Base-by-base conservation (phyloP, 2,113 vertebrate species). In the Setophaga petechia region DNA sequence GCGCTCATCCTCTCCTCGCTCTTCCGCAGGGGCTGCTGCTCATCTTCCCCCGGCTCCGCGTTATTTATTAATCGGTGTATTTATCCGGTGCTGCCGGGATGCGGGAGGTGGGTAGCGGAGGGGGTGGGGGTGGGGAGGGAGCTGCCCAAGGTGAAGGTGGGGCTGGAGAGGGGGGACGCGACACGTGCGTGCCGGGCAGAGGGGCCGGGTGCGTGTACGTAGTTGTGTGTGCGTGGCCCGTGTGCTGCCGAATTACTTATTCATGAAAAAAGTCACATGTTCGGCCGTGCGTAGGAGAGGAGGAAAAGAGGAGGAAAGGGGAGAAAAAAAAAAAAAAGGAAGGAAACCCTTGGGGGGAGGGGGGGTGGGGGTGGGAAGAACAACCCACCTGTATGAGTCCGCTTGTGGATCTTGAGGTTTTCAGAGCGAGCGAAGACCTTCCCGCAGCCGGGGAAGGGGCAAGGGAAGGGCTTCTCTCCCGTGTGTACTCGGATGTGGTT, bases 341-440 rank as follows among this genome's bases (percentile, higher is more conserved):
- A n/a, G n/a, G n/a, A n/a, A n/a, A n/a, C n/a, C n/a, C n/a, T n/a
- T n/a, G n/a, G n/a, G 41, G 16, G 52, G 28, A 7, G 51, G 51
- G 15, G 49, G 51, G 51, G 51, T 10, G 15, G 17, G 28, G 52
- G 52, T 27, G 21, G 62, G 54, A 47, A 71, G 61, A 77, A 61
- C 47, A 52, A 85, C 99, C 98, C 97, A 99, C 99, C 99, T 99
- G 99, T 99, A 97, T 99, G 99, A 69, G 99, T 99, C 97, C 99
- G 98, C 97, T 99, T 99, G 98, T 99, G 99, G 94, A 99, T 99
- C 98, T 99, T 99, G 92, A 99, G 98, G 97, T 99, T 99, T 97
- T 99, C 99, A 43, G 99, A 99, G 59, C 99, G 98, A 52, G 99
- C 99, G 93, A 99, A 99, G 91, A 99, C 99, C 97, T 99, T 99